These are phyloP conservation scores for Calypte anna DNA, from an alignment of 2,113 vertebrate species.

Conservation along the genomic window DNA sequence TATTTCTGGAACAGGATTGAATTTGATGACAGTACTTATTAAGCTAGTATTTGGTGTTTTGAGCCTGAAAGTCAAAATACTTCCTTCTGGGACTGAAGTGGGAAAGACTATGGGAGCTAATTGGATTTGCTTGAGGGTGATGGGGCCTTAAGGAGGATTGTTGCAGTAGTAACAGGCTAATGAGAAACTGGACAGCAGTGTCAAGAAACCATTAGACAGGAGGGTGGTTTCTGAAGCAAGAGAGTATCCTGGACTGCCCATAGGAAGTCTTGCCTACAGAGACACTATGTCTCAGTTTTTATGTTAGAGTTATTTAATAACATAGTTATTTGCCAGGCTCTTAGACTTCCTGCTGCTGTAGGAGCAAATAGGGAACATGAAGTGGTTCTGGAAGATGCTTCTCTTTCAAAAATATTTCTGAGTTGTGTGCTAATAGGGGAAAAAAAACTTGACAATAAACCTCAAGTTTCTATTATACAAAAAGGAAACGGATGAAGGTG, in stretches of 20 bases:
- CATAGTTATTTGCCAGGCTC: neutral
- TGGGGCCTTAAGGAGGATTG: neutral
- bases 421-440: neutral
- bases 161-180: neutral
- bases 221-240: neutral
- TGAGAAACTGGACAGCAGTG: neutral
- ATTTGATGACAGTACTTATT: neutral
- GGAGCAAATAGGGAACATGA: neutral
- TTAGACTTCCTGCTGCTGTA: neutral
- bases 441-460: neutral
- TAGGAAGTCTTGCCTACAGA: neutral
- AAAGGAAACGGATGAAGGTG: neutral
- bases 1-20: neutral
- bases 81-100: neutral
- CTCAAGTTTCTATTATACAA: neutral
- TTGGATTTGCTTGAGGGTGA: neutral
- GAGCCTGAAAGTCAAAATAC: neutral
- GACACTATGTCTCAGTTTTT: neutral
- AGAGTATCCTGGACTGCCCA: neutral
- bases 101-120: neutral
- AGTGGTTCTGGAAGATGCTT: neutral
- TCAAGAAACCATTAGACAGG: rapidly evolving
- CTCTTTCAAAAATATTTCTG: neutral
- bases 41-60: neutral
- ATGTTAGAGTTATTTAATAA: neutral